These are phyloP conservation scores for Arge pagana DNA, from an alignment of 2,888 invertebrate species.

Conservation along the genomic window DNA sequence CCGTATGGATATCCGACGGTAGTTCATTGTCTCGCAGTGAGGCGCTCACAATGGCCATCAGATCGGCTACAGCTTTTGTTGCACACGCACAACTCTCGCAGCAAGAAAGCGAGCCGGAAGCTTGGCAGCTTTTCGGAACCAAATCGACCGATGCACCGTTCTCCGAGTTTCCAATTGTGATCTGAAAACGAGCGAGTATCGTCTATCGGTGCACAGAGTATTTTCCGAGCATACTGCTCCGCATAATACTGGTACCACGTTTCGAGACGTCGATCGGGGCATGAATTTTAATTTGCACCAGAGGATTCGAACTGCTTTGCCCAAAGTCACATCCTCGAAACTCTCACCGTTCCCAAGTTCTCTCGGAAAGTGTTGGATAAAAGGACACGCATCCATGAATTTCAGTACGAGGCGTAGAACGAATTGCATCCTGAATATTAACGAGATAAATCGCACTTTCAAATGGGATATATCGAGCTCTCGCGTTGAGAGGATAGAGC, in stretches of 20 bases:
- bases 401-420: slow-evolving; percentile 32
- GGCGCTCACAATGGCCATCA: slow-evolving; percentile 35
- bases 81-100: slow-evolving; percentile 35
- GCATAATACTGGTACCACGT: no score
- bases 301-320: slow-evolving; percentile 25
- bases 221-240: no score
- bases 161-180: no score
- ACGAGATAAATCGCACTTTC: no score
- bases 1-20: slow-evolving; percentile 31
- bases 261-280: slow-evolving; percentile 23
- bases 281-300: slow-evolving; percentile 32
- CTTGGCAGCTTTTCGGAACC: no score
- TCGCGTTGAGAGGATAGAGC: no score
- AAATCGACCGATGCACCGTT: no score
- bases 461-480: no score
- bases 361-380: slow-evolving; percentile 26
- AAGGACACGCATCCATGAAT: slow-evolving; percentile 35
- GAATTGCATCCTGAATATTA: slow-evolving; percentile 35
- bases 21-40: slow-evolving; percentile 37
- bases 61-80: slow-evolving; percentile 26
- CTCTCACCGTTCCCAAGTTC: no score
- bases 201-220: no score
- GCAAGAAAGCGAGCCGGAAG: slow-evolving; percentile 14
- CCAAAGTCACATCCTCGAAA: slow-evolving; percentile 20
- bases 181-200: no score